Percentiles rank a stretch among this genome's conserved stretches.
Conservation (phyloP, 1,140 invertebrate species). For the Drosophila kanapiae region DNA sequence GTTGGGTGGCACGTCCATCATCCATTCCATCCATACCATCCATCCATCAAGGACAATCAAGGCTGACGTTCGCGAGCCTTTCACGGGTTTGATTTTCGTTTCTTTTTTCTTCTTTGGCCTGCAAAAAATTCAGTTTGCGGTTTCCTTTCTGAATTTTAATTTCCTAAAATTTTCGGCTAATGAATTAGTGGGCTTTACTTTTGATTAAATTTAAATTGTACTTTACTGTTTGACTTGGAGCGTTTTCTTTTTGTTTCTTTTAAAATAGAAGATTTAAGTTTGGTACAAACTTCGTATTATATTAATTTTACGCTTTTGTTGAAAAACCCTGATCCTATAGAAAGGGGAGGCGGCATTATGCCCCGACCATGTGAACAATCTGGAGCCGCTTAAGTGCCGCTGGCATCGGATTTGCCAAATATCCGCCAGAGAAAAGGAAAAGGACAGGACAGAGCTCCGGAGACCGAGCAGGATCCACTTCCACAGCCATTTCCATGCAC, state of each 20-base stretch:
- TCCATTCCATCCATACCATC: constrained; percentile 30
- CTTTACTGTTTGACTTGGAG: too few species aligned
- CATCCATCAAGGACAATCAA: constrained; percentile 59
- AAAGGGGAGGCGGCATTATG: neutral
- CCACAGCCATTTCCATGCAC: constrained; percentile 53
- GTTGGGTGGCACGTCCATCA: constrained; percentile 33
- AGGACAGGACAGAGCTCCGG: neutral
- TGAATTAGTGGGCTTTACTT: constrained; percentile 30
- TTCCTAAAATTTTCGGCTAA: constrained; percentile 43
- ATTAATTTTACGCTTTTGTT: neutral
- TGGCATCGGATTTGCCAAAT: constrained; percentile 61
- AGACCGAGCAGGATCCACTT: constrained; percentile 13
- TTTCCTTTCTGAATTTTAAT: constrained; percentile 21
- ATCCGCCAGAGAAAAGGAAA: constrained; percentile 41
- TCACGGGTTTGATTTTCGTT: constrained; percentile 25
- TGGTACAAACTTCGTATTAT: neutral
- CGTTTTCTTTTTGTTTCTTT: neutral
- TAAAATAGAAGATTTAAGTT: too few species aligned
- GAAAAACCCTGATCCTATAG: neutral
- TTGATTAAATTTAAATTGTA: constrained; percentile 31
- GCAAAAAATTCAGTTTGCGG: constrained; percentile 12
- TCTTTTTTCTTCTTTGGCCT: neutral
- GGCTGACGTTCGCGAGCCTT: constrained; percentile 28
- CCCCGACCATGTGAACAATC: constrained; percentile 33
- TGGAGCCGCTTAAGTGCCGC: constrained; percentile 56